These are phyloP conservation scores for Amblyornis subalaris DNA, from an alignment of 2,113 vertebrate genomes.

Conservation along the genomic window DNA sequence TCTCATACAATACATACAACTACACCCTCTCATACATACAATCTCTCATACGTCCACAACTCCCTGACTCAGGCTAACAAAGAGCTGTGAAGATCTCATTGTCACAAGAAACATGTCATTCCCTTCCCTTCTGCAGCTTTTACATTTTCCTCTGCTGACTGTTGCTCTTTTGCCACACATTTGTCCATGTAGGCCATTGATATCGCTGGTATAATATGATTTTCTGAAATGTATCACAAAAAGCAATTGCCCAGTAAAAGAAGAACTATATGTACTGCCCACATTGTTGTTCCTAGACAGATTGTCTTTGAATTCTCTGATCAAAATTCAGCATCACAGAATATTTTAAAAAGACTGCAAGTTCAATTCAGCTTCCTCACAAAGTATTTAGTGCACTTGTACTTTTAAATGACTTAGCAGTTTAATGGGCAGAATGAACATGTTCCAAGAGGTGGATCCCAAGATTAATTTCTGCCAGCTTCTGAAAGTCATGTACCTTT, in stretches of 20 bases:
- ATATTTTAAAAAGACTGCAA: background rate
- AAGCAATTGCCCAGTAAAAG: background rate
- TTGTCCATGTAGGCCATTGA: background rate
- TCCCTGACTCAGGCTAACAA: background rate
- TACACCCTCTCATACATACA: background rate
- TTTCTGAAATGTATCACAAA: background rate
- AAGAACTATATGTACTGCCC: background rate
- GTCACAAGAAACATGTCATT: background rate
- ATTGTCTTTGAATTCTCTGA: background rate
- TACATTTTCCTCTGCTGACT: background rate
- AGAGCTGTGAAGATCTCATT: background rate
- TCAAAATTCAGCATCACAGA: background rate
- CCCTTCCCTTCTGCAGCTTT: background rate
- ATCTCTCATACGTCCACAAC: too few relatives aligned
- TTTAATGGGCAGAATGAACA: constrained; percentile 2
- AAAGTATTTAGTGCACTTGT: background rate
- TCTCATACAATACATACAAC: too few relatives aligned
- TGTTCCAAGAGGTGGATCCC: background rate
- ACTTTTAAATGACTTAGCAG: background rate
- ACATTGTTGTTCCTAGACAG: background rate
- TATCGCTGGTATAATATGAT: background rate
- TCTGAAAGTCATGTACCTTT: background rate
- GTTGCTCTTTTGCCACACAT: background rate
- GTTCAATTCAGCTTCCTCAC: background rate
- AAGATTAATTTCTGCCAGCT: background rate